Conservation (phyloP, 1,140 invertebrate genomes). For the Vanessa tameamea region DNA sequence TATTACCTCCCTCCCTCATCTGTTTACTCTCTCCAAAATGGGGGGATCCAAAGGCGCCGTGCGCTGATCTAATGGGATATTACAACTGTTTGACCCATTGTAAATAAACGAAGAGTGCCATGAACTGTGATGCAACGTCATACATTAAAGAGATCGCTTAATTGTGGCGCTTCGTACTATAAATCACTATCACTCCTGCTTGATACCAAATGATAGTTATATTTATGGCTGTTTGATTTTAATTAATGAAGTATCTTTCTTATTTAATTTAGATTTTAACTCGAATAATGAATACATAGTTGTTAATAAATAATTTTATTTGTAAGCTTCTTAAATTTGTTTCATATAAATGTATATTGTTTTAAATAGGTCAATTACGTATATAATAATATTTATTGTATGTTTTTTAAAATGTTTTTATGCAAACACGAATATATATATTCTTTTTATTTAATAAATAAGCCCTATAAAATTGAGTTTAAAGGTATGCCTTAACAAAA, state of each 20-base stretch:
- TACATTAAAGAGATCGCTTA: slow-evolving; percentile 44
- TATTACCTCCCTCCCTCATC: slow-evolving; percentile 73
- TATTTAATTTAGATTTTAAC: slow-evolving; percentile 10
- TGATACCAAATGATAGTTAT: slow-evolving; percentile 28
- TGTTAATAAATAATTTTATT: background rate
- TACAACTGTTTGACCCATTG: slow-evolving; percentile 65
- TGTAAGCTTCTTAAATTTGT: background rate
- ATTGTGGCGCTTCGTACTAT: slow-evolving; percentile 36
- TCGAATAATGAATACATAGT: background rate
- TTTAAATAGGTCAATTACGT: too few relatives aligned
- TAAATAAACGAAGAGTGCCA: slow-evolving; percentile 58
- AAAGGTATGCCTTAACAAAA: background rate
- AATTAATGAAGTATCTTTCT: slow-evolving; percentile 23
- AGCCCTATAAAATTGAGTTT: background rate
- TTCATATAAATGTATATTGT: too few relatives aligned
- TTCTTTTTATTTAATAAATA: too few relatives aligned
- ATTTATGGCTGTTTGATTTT: slow-evolving; percentile 33
- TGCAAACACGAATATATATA: too few relatives aligned
- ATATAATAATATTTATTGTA: background rate
- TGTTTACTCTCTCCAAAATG: slow-evolving; percentile 76
- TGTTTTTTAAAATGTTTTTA: background rate
- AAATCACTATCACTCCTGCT: slow-evolving; percentile 35
- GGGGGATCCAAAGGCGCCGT: slow-evolving; percentile 69
- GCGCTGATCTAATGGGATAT: slow-evolving; percentile 61
- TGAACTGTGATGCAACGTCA: slow-evolving; percentile 48